Conservation (phyloP, 2,113 vertebrate species). For the Rhineura floridana region DNA sequence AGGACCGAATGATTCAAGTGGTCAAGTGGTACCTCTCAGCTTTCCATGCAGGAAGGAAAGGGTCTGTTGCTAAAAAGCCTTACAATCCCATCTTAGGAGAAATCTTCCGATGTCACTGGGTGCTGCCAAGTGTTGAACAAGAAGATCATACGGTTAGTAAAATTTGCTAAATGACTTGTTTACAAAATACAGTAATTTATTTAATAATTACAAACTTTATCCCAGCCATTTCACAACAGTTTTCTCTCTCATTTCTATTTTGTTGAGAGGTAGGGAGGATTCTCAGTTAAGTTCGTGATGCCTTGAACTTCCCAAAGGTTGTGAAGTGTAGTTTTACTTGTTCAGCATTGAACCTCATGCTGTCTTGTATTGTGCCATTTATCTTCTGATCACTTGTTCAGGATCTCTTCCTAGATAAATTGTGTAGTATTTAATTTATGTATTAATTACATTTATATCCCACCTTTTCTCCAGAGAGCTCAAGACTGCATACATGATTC, state of each 20-base stretch:
- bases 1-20: constrained; percentile 94
- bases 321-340: background rate
- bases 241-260: background rate
- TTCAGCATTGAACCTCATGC: background rate
- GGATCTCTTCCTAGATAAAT: background rate
- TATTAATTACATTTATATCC: background rate
- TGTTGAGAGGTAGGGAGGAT: background rate
- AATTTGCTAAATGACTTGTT: background rate
- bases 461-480: background rate
- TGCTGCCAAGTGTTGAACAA: constrained; percentile 81
- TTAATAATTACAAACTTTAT: background rate
- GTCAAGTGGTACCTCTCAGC: constrained; percentile 98
- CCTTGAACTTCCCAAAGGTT: background rate
- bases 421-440: background rate
- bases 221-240: background rate
- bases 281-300: background rate
- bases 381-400: background rate
- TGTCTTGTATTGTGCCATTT: background rate
- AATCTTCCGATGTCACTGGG: constrained; percentile 97
- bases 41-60: constrained; percentile 98
- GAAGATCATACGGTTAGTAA: constrained; percentile 84
- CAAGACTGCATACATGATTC: background rate
- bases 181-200: background rate
- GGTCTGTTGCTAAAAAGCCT: constrained; percentile 98
- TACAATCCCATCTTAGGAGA: constrained; percentile 98